Base-by-base conservation (phyloP, 2,113 vertebrate species). In the Circaetus cinerascens region DNA sequence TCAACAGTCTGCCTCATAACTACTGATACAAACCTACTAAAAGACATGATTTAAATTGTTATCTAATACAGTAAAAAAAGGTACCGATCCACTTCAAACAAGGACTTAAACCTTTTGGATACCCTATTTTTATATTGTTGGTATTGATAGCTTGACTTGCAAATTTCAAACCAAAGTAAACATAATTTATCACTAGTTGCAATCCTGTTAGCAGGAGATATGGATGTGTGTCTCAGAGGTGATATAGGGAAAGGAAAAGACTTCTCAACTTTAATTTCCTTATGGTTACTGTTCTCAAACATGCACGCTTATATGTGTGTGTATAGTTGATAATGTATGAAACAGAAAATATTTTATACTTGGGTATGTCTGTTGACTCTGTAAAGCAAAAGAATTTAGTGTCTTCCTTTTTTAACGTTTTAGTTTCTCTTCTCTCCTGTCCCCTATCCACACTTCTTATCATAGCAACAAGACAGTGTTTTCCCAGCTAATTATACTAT, bases 41-140 rank as follows among this genome's bases (percentile, higher is more conserved):
- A 75, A 83, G 6, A 51, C 3, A 10, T 7, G 4, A 82, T 46
- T 86, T 69, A 69, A 83, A 69, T 64, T 46, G 45, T n/a, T 90
- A 59, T 23, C 43, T 34, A 76, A 74, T 57, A 51, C 30, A 45
- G 27, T 22, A 53, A 89, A 93, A 77, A 83, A 83, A 45, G 7
- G 10, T 51, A n/a, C 4, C 4, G 5, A 88, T 73, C 43, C 14
- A 74, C 26, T 88, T 82, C 36, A 85, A 74, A 66, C 7, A 36
- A 72, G 34, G 14, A 46, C 62, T 40, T 77, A 63, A 78, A 81
- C 7, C 27, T 59, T 57, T 36, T 1, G 7, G 60, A 36, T 60
- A 38, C 10, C 8, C 7, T 68, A 4, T n/a, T 51, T 83, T 71
- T 57, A 45, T 29, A 63, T 8, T 62, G 25, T 18, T 0, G 0